Base-by-base conservation (phyloP, 2,888 invertebrate genomes). In the Spodoptera littoralis region DNA sequence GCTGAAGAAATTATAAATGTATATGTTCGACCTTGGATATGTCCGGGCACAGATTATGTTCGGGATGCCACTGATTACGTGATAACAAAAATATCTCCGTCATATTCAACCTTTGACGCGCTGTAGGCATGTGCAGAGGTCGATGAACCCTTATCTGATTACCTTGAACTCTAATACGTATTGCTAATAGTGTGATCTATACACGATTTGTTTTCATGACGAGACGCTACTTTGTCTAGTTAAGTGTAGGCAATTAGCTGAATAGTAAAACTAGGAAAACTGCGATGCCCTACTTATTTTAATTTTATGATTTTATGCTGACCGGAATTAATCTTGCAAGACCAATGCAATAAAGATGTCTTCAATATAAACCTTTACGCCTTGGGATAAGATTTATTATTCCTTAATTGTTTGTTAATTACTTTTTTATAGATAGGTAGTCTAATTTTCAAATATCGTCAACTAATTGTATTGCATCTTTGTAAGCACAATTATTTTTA, bases 71-170 rank as follows among this genome's bases (percentile, higher is more conserved):
- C 43, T 36, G 63, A 56, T 66, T 58, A 65, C 12, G 55, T 69
- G 76, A 72, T 70, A 66, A 57, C 30, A 11, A 30, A 36, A 56
- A 46, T 44, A 49, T 45, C 48, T 46, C 30, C 11, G 46, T 54
- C 30, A 30, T 41, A 79, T 81, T 83, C 81, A 83, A 90, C 89
- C 92, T 90, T 82, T 90, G 90, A 89, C 89, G 86, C 78, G 68
- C 76, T 80, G 75, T 66, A 74, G 78, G 82, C 90, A 86, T 90
- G 84, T 85, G 90, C 67, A 84, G 68, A 74, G 88, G 84, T 77
- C 80, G 80, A 79, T 72, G 88, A 83, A 82, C 92, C 80, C 53
- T 89, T 90, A 92, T 92, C 91, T 76, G 83, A 85, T 87, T 71
- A 73, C 76, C 77, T 76, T 81, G 83, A 85, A 85, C 86, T 80